These are phyloP conservation scores for Fringilla coelebs DNA, from an alignment of 2,797 vertebrate genomes.

Conservation along the genomic window DNA sequence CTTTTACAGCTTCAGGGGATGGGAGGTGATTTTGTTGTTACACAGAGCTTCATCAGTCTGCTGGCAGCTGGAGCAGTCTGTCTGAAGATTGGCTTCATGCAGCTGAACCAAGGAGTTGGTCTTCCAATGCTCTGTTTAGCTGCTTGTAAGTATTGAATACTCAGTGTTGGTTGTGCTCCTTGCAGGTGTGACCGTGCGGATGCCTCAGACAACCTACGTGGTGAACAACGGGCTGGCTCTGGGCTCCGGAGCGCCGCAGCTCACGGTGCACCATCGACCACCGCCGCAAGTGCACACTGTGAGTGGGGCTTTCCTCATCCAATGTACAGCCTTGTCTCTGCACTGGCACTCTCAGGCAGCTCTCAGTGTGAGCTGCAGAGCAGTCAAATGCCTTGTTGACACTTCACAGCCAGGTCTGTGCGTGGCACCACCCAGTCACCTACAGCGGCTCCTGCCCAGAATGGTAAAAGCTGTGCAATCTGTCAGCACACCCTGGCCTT, in stretches of 20 bases:
- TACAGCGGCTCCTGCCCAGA: not conserved
- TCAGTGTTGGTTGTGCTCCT: not conserved
- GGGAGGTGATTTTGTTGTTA: not conserved
- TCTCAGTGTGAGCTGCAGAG: not conserved
- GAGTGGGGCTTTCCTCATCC: not conserved
- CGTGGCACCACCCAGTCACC: not conserved
- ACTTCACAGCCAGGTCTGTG: not conserved
- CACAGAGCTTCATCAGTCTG: not conserved
- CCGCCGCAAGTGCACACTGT: constrained; percentile 82
- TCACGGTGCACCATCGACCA: constrained; percentile 90
- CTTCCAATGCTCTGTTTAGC: not conserved
- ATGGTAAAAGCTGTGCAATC: not conserved
- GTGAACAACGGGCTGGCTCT: constrained; percentile 79
- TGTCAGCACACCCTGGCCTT: not conserved
- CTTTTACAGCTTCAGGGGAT: not conserved
- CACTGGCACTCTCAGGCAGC: not conserved
- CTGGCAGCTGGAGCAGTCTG: not conserved
- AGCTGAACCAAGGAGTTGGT: not conserved
- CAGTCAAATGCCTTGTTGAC: not conserved
- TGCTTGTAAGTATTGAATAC: not conserved
- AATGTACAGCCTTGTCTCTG: not conserved
- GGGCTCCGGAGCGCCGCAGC: constrained; percentile 79
- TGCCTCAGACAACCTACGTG: constrained; percentile 81
- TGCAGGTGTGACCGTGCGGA: constrained; percentile 82
- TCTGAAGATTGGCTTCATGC: not conserved